Evolutionary conservation across 2,888 invertebrate genomes (phyloP), one percentile per base, ranked within the genome.

Genomic region (Acanthopleura granulata): DNA sequence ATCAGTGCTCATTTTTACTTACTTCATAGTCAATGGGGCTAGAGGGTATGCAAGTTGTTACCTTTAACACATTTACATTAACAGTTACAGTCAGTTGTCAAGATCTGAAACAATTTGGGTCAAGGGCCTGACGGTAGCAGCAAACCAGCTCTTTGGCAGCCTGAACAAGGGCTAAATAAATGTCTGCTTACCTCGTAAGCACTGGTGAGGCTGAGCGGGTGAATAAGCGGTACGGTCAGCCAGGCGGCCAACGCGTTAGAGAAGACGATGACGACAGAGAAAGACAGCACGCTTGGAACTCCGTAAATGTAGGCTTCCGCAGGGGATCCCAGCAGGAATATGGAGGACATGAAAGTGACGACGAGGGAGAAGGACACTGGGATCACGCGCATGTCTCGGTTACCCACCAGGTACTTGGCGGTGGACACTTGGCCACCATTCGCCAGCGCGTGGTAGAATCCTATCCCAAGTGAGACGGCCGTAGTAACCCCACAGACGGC

Each of bases 321-420:
- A 1, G 85, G 84, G 6, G 76, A 69, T 11, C 84, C 84, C 14
- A 83, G 77, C 69, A 84, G 78, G 22, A 82, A 79, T 51, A 85
- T 82, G 14, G 85, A 83, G 0, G 85, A 85, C 75, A 82, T 82
- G 76, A 81, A 84, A 1, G 84, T 84, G 27, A 83, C 83, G 66
- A 85, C 78, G 16, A 86, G 74, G 9, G 85, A 86, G 69, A 86
- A 62, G 15, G 83, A 79, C n/a, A 85, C 83, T 4, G 85, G 84
- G 22, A 83, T 18, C 14, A 80, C n/a, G 25, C 79, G 76, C 81
- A 84, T 80, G 22, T 78, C 72, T 11, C 85, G 66, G 30, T 80
- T 80, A 18, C 84, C 85, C 12, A 84, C 75, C 16, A 85, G 77
- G 76, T 85, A 85, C n/a, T 82, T 81, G 61, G 76, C 81, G 0